These are phyloP conservation scores for Sebastes dallii DNA, from an alignment of 2,797 vertebrate species.

Conservation along the genomic window DNA sequence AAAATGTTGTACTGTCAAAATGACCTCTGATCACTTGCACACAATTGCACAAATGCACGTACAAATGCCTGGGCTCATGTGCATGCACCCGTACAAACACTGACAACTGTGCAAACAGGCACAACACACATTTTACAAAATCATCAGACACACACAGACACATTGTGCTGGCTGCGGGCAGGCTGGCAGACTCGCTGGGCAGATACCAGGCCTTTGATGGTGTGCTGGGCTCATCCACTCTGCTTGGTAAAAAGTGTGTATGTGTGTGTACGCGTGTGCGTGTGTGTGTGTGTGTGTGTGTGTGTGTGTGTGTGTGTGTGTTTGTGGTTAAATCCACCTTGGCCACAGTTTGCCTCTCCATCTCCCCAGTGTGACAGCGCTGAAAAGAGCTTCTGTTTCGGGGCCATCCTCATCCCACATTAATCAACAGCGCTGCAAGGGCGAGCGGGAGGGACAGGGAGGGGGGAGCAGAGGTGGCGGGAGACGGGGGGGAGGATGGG, in stretches of 20 bases:
- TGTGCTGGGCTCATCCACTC: constrained; percentile 62
- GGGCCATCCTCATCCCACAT: constrained; percentile 70
- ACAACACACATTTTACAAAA: constrained; percentile 46
- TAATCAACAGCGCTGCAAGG: constrained; percentile 74
- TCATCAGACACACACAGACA: constrained; percentile 32
- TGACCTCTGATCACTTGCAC: not conserved
- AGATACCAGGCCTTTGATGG: constrained; percentile 69
- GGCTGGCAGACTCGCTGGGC: constrained; percentile 58
- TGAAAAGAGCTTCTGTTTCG: constrained; percentile 76
- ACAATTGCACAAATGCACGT: not conserved
- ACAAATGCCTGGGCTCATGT: not conserved
- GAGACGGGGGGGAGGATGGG: constrained; percentile 16
- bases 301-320: constrained; percentile 55
- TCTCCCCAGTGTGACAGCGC: constrained; percentile 73
- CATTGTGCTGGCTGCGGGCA: constrained; percentile 45
- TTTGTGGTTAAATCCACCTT: constrained; percentile 78
- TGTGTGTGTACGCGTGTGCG: too few relatives aligned
- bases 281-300: constrained; percentile 26
- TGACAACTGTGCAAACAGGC: constrained; percentile 57
- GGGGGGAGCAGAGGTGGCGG: constrained; percentile 12
- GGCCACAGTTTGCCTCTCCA: constrained; percentile 79
- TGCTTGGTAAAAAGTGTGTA: constrained; percentile 60
- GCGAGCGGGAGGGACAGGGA: constrained; percentile 45
- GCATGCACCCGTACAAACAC: constrained; percentile 26
- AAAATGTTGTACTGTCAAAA: not conserved